These are phyloP conservation scores for Bubalus kerabau DNA, from an alignment of 2,113 vertebrate genomes.

Conservation along the genomic window DNA sequence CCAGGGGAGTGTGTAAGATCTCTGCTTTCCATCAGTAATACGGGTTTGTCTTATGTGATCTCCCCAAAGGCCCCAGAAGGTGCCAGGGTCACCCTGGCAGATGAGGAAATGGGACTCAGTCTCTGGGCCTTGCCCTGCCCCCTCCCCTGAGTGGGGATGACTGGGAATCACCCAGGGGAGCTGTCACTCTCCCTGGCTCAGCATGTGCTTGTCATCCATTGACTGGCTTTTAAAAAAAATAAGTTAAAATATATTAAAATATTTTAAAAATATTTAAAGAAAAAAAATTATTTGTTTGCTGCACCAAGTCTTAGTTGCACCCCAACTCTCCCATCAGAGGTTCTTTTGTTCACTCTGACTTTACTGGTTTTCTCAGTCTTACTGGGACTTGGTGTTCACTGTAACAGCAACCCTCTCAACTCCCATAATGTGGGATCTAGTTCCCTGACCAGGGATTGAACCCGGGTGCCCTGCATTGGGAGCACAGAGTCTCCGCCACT, in stretches of 20 bases:
- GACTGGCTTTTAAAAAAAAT: not conserved
- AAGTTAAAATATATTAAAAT: not conserved
- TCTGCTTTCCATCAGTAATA: not conserved
- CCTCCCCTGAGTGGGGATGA: not conserved
- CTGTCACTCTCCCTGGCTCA: not conserved
- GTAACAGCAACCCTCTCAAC: not conserved
- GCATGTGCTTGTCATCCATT: fast-evolving
- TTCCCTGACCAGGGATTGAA: not conserved
- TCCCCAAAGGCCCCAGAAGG: not conserved
- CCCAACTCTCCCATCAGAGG: not conserved
- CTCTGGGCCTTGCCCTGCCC: not conserved
- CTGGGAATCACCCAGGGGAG: not conserved
- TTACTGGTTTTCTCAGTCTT: not conserved
- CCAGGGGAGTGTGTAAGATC: not conserved
- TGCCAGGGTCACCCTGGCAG: not conserved
- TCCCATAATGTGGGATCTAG: not conserved
- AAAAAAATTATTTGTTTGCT: not conserved
- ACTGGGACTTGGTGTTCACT: not conserved
- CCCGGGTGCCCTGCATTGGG: not conserved
- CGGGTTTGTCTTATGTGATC: not conserved
- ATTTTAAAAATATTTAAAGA: not conserved
- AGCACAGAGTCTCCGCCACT: not conserved
- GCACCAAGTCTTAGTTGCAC: not conserved
- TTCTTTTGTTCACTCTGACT: not conserved
- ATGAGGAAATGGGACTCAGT: not conserved